Conservation (phyloP, 2,888 invertebrate species). For the Tetranychus truncatus region DNA sequence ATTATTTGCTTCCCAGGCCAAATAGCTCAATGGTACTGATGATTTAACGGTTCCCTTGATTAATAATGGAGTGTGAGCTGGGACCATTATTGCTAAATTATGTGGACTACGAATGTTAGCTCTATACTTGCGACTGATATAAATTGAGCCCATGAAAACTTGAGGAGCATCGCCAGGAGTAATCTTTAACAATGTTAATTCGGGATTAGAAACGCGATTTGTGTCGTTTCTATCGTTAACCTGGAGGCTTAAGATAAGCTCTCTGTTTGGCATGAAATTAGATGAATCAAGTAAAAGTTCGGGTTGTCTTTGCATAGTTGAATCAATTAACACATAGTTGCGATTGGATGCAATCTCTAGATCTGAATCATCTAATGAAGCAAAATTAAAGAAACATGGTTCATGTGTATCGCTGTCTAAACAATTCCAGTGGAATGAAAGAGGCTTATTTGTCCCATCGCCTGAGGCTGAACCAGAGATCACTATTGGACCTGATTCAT, state of each 20-base stretch:
- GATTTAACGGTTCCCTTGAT: slow-evolving; percentile 14
- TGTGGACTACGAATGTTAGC: slow-evolving; percentile 17
- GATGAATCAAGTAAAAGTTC: slow-evolving; percentile 12
- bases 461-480: slow-evolving; percentile 9
- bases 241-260: slow-evolving; percentile 25
- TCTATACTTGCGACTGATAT: slow-evolving; percentile 15
- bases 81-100: slow-evolving; percentile 19
- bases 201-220: slow-evolving; percentile 21
- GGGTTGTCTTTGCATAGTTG: slow-evolving; percentile 12
- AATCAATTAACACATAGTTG: slow-evolving; percentile 15
- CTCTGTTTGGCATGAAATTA: slow-evolving; percentile 21
- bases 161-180: slow-evolving; percentile 24
- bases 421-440: slow-evolving; percentile 27
- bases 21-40: slow-evolving; percentile 13
- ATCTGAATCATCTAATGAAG: not conserved
- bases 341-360: not conserved
- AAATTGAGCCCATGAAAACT: slow-evolving; percentile 21
- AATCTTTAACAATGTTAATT: slow-evolving; percentile 22
- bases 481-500: slow-evolving; percentile 17
- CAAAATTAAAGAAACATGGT: slow-evolving; percentile 20
- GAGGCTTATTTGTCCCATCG: slow-evolving; percentile 18
- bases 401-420: slow-evolving; percentile 22
- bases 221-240: slow-evolving; percentile 25
- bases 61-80: slow-evolving; percentile 17
- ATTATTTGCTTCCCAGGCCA: slow-evolving; percentile 24